These are phyloP conservation scores for Lithosia quadra DNA, from an alignment of 2,888 invertebrate species.

Conservation along the genomic window DNA sequence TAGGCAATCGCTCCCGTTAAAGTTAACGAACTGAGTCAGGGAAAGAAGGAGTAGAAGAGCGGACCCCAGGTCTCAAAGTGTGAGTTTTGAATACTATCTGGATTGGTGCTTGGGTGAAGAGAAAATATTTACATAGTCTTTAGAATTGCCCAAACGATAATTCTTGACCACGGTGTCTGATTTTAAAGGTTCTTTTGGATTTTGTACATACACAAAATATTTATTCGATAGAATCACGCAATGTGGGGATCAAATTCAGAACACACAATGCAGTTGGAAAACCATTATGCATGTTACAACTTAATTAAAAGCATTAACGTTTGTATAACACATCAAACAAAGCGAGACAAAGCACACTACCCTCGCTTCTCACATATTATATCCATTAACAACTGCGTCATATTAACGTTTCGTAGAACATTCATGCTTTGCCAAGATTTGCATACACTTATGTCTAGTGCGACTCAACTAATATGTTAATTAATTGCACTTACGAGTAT, in stretches of 20 bases:
- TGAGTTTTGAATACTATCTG: too few relatives aligned
- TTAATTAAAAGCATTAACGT: not conserved
- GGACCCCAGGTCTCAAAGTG: too few relatives aligned
- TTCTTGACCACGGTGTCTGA: not conserved
- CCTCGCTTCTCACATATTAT: not conserved
- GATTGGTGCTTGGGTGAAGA: too few relatives aligned
- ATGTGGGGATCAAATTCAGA: not conserved
- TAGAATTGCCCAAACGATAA: not conserved
- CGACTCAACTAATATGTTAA: slow-evolving; percentile 39
- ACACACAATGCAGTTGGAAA: not conserved
- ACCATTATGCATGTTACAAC: not conserved
- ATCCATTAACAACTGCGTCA: not conserved
- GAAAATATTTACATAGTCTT: too few relatives aligned
- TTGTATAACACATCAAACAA: not conserved
- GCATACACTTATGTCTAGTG: slow-evolving; percentile 59
- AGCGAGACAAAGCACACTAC: not conserved
- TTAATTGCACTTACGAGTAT: slow-evolving; percentile 54
- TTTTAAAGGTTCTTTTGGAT: not conserved
- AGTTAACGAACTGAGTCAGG: too few relatives aligned
- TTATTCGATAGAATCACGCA: not conserved
- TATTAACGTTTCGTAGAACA: slow-evolving; percentile 52
- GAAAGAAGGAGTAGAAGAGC: too few relatives aligned
- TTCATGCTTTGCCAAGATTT: slow-evolving; percentile 66
- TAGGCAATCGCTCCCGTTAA: too few relatives aligned
- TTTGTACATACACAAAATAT: not conserved